Base-by-base conservation (phyloP, 2,888 invertebrate species). In the Malthinus seriepunctatus region DNA sequence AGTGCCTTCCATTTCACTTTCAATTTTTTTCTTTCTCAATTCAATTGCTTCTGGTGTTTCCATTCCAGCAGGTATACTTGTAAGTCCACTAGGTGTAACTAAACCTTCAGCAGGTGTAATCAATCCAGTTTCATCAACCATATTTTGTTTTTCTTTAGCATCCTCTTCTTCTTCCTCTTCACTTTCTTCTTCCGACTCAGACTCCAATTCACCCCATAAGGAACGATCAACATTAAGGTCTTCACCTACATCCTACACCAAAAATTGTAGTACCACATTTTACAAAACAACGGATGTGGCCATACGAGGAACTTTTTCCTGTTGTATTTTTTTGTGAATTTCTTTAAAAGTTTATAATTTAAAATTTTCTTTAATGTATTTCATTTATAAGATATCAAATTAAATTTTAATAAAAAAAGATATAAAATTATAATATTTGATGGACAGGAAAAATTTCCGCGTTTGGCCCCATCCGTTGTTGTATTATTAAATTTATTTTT, bases 11-110 rank as follows among this genome's bases (percentile, higher is more conserved):
- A 94, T 92, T 78, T 97, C 96, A 60, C 88, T 90, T 78, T 97
- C 97, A 63, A 95, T 93, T 76, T 97, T 95, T 80, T 94, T 92
- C 82, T 99, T 99, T 66, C 99, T 84, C 65, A 99, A 83, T 77
- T 99, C 99, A 72, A 99, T 99, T 67, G 95, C 94, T 76, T 99
- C 98, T 0, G 99, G 99, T 0, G 99, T 99, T 81, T 99, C 98
- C 81, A 98, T 87, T 58, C 97, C 97, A 46, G 95, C 91, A 9
- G 97, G 95, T 54, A 97, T 91, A 63, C 88, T 88, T 35, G 92
- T 90, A 67, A 95, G 86, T 34, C 97, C 97, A 65, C 95, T 93
- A 0, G 97, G 97, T n/a, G 97, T 97, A 11, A 93, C 91, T 46
- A 97, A 82, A 1, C 95, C 95, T 79, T 94, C 95, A 23, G 93